phyloP scores from a whole-genome alignment of 1,140 invertebrate species.

The Lasaia peninsularis region DNA sequence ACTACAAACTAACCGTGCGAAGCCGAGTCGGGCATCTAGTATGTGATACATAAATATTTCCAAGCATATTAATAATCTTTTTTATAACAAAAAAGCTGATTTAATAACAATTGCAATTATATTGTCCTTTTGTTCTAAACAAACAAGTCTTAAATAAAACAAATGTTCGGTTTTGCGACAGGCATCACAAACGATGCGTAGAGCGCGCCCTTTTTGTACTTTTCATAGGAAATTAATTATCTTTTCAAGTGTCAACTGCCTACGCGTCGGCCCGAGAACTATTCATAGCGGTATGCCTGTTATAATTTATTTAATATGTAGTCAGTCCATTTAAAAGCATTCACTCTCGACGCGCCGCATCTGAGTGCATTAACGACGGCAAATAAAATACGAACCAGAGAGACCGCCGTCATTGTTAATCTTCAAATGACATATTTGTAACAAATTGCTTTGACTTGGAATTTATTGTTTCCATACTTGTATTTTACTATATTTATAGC shows the following conservation, averaged over 20 bases:
- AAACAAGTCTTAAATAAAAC: not conserved
- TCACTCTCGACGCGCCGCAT: conserved; percentile 47
- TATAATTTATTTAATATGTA: conserved; percentile 70
- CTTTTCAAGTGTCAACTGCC: conserved; percentile 52
- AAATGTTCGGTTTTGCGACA: not conserved
- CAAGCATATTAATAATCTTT: too few species aligned
- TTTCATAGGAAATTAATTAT: conserved; percentile 53
- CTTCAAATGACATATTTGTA: conserved; percentile 1
- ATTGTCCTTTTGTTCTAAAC: not conserved
- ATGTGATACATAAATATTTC: too few species aligned
- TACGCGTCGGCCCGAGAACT: conserved; percentile 33
- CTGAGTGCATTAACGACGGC: conserved; percentile 44
- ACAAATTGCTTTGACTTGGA: not conserved
- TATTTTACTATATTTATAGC: too few species aligned
- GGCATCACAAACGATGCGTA: conserved; percentile 37
- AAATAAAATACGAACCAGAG: conserved; percentile 29
- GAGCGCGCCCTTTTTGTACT: conserved; percentile 40
- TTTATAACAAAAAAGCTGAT: too few species aligned
- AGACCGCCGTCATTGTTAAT: conserved; percentile 26
- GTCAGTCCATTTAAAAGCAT: conserved; percentile 68
- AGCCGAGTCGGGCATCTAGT: too few species aligned
- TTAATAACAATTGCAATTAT: too few species aligned
- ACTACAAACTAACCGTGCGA: too few species aligned
- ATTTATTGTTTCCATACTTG: conserved; percentile 10
- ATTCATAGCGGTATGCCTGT: conserved; percentile 49